Evolutionary conservation across 2,888 invertebrate species (phyloP).

Genomic region (Sepioteuthis lessoniana): DNA sequence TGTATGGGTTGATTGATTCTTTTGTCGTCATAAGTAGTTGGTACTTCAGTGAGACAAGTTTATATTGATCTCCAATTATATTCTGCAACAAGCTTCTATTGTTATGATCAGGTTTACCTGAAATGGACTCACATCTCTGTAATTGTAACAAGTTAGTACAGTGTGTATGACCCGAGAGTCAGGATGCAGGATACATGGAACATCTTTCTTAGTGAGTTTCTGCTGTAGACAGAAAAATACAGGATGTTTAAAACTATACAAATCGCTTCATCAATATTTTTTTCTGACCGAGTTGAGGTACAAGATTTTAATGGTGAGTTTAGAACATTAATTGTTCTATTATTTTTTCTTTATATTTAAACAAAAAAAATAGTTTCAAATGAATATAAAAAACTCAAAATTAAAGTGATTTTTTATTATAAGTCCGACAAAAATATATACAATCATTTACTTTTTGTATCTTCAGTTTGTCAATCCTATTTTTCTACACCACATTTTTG

Average conservation of each 20-base stretch:
- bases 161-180: background rate
- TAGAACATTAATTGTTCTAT: background rate
- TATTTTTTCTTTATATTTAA: background rate
- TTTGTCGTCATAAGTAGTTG: background rate
- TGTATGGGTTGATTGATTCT: background rate
- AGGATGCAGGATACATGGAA: background rate
- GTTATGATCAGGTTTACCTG: background rate
- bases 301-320: background rate
- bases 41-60: background rate
- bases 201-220: background rate
- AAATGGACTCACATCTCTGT: background rate
- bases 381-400: too few relatives aligned
- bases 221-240: background rate
- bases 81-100: background rate
- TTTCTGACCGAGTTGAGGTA: background rate
- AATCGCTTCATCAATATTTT: background rate
- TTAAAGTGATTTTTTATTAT: too few relatives aligned
- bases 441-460: too few relatives aligned
- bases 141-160: conserved; percentile 6
- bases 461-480: too few relatives aligned
- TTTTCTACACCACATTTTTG: too few relatives aligned
- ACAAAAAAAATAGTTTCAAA: too few relatives aligned
- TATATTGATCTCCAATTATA: background rate
- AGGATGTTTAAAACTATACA: background rate
- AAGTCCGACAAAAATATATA: too few relatives aligned